Evolutionary conservation across 53 echinoderm and acorn worm species (phyloP), one percentile per base, ranked within the genome.

Genomic region (Luidia sarsii): DNA sequence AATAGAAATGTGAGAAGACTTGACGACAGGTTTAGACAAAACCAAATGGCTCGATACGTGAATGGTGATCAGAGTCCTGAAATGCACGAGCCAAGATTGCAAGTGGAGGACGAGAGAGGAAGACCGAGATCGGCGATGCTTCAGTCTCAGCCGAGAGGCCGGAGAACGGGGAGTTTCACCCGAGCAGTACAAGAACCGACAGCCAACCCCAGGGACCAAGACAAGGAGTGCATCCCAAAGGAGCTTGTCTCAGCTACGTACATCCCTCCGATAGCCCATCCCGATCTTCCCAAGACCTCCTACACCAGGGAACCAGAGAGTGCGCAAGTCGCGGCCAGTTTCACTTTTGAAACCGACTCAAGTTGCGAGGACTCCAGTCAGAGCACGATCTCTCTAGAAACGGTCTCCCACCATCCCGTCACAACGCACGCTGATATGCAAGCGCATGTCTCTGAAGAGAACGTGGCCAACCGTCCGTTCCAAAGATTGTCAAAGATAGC

Each of bases 101-200:
- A 36, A 25, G 20, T 39, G 1, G 74, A 27, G 55, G 74, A 74
- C 9, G 41, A 56, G 39, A 34, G 74, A 57, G 57, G 55, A 38
- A 52, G 74, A 41, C 57, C 74, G 27, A 37, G 74, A 3, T 27
- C 30, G 24, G 74, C 28, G 27, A 56, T 24, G 4, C 74, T 28
- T 25, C 37, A 18, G 18, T 13, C 74, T 11, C 15, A 37, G 24
- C 74, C 57, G 16, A 48, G 51, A 51, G 71, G 71, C 14, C 70
- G 51, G 50, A 70, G 83, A 61, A 83, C 70, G 2, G 63, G 83
- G 23, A 83, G 83, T 27, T 83, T 83, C 36, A 70, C 83, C 18
- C 15, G 83, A 24, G 83, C 83, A 22, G 48, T 83, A 34, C 71
- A 79, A 30, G 63, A 83, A 34, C 70, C 25, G 36, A 34, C 60